phyloP scores from a whole-genome alignment of 2,113 vertebrate species.

The Furnarius figulus region DNA sequence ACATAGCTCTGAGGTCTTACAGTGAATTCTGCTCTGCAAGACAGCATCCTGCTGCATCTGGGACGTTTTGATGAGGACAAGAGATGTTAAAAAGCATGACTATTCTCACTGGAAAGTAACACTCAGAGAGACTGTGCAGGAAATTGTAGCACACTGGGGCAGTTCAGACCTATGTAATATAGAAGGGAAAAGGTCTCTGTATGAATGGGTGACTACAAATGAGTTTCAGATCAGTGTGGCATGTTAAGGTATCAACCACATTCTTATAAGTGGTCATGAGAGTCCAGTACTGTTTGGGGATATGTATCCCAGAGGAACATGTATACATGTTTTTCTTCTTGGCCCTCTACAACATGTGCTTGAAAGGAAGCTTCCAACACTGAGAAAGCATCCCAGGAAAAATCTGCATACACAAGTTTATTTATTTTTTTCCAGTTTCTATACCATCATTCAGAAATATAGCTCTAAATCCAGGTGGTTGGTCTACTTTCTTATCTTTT shows the following conservation, averaged over 20 bases:
- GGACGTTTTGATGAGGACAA: not conserved
- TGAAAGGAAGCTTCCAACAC: conserved; percentile 32
- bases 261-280: not conserved
- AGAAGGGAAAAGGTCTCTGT: not conserved
- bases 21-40: not conserved
- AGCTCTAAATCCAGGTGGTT: conserved; percentile 44
- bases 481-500: conserved; percentile 57
- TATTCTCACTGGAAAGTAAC: not conserved
- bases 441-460: conserved; percentile 47
- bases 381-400: conserved; percentile 39
- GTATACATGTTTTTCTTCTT: not conserved
- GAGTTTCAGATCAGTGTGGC: not conserved
- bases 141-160: not conserved
- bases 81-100: not conserved
- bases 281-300: not conserved
- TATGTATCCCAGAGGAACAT: not conserved
- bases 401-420: not conserved
- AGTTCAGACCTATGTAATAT: not conserved
- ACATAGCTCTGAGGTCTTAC: not conserved
- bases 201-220: not conserved
- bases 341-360: not conserved
- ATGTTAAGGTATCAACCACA: not conserved
- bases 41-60: not conserved
- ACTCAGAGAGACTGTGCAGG: not conserved
- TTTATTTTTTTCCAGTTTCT: conserved; percentile 40